Conservation (phyloP, 2,797 vertebrate species). For the Ptychobarbus kaznakovi region DNA sequence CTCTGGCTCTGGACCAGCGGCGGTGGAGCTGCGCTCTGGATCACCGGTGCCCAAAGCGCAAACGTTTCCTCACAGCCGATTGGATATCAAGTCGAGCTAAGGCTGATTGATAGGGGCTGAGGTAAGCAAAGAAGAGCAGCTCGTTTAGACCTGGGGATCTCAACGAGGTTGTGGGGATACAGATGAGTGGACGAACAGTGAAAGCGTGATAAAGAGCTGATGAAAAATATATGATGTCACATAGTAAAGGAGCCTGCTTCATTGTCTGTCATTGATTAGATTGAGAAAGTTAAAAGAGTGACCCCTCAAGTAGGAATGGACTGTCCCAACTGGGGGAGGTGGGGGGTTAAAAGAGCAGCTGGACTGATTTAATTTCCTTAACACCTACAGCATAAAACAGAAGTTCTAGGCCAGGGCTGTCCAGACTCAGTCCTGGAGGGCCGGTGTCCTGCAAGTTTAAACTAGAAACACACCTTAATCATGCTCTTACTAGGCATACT, state of each 20-base stretch:
- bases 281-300: not conserved
- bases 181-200: constrained; percentile 7
- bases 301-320: not conserved
- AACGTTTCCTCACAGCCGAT: constrained; percentile 28
- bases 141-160: constrained; percentile 24
- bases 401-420: not conserved
- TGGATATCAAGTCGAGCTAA: constrained; percentile 32
- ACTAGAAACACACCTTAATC: too few species aligned
- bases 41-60: not conserved
- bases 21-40: constrained; percentile 6
- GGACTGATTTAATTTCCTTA: not conserved
- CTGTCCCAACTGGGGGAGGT: not conserved
- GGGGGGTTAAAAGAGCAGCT: too few species aligned
- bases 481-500: too few species aligned
- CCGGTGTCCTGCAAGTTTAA: too few species aligned
- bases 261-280: not conserved
- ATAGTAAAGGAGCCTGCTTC: not conserved
- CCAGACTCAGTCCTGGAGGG: too few species aligned
- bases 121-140: constrained; percentile 14
- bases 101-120: constrained; percentile 31
- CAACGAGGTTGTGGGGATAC: constrained; percentile 9
- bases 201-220: not conserved
- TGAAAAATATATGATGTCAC: not conserved
- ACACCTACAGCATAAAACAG: not conserved
- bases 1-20: constrained; percentile 36